Conservation (phyloP, 1,140 invertebrate species). For the Meloidogyne chitwoodi region DNA sequence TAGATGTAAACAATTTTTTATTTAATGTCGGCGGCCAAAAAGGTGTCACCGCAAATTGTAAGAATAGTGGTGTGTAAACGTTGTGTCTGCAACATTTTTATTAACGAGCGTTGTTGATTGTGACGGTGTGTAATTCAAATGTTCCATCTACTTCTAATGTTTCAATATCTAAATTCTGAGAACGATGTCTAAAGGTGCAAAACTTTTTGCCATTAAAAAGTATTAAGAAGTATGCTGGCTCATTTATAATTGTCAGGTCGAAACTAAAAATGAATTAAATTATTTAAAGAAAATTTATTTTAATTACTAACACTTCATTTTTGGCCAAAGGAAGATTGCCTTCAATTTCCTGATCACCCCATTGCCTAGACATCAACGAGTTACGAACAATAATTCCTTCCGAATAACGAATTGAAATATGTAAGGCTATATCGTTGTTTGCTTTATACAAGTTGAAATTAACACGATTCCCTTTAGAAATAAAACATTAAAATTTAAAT, state of each 20-base stretch:
- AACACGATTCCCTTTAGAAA: slow-evolving; percentile 48
- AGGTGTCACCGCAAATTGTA: neutral
- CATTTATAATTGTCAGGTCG: slow-evolving; percentile 57
- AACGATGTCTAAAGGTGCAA: slow-evolving; percentile 36
- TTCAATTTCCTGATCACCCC: slow-evolving; percentile 58
- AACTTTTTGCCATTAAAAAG: slow-evolving; percentile 52
- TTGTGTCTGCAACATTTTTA: neutral
- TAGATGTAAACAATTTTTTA: neutral
- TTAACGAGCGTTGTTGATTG: slow-evolving; percentile 38
- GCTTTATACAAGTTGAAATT: slow-evolving; percentile 56
- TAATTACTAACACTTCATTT: slow-evolving; percentile 49
- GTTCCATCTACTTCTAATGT: slow-evolving; percentile 45
- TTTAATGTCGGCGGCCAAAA: neutral
- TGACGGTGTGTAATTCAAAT: slow-evolving; percentile 50
- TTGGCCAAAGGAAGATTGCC: slow-evolving; percentile 52
- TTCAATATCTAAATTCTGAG: slow-evolving; percentile 41
- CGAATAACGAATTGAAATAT: slow-evolving; percentile 57
- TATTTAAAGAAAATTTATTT: neutral
- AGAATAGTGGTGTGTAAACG: neutral
- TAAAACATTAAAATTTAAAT: neutral
- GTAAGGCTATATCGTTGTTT: slow-evolving; percentile 54
- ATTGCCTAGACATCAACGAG: slow-evolving; percentile 46
- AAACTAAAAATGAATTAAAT: slow-evolving; percentile 38
- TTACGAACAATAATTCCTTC: slow-evolving; percentile 58
- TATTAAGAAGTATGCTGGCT: slow-evolving; percentile 44